phyloP scores from a whole-genome alignment of 2,113 vertebrate species.

The Gopherus evgoodei region DNA sequence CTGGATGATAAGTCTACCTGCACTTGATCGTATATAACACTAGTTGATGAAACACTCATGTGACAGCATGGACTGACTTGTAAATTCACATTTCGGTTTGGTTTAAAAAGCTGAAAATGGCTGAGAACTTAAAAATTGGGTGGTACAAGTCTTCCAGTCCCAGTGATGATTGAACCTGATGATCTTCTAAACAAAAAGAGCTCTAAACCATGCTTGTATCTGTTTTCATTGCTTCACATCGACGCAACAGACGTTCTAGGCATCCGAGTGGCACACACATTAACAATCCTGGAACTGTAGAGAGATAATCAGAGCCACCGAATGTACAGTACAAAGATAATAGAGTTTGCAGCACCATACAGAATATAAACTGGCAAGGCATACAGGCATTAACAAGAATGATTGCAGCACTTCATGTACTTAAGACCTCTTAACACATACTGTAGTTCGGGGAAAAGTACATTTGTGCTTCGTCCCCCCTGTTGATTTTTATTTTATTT shows the following conservation, averaged over 20 bases:
- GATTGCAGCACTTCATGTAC: neutral
- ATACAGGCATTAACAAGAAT: neutral
- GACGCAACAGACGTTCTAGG: neutral
- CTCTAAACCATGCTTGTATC: neutral
- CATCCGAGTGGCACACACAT: neutral
- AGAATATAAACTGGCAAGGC: neutral
- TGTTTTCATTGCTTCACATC: neutral
- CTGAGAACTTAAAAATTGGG: neutral
- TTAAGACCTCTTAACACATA: neutral
- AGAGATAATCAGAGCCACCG: neutral
- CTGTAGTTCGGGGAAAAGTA: neutral
- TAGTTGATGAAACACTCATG: neutral
- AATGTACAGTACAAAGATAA: neutral
- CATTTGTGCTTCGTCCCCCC: neutral
- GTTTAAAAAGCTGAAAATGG: neutral
- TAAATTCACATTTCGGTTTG: neutral
- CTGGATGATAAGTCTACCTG: neutral
- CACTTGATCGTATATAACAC: neutral
- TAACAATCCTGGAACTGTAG: neutral
- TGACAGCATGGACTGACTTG: neutral
- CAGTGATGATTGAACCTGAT: neutral
- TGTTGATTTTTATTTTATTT: neutral
- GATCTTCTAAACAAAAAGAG: neutral
- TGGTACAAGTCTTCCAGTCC: neutral
- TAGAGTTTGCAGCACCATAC: neutral